Conservation (phyloP, 2,113 vertebrate species). For the Chaetodon trifascialis region DNA sequence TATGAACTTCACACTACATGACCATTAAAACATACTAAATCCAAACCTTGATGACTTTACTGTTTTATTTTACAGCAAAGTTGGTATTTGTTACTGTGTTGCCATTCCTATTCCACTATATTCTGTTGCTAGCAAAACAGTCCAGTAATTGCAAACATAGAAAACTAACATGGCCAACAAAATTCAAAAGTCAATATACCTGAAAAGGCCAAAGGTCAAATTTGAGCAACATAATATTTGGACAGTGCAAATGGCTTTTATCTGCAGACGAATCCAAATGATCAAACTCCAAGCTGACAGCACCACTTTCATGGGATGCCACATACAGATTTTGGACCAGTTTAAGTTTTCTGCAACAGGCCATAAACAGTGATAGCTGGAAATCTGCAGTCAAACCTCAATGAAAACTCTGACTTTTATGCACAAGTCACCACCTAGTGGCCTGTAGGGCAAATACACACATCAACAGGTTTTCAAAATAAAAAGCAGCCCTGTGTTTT, state of each 20-base stretch:
- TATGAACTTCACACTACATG: neutral
- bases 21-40: conserved; percentile 15
- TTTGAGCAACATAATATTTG: neutral
- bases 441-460: neutral
- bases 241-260: conserved; percentile 25
- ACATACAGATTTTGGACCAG: neutral
- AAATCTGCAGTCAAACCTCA: neutral
- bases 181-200: neutral
- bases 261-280: conserved; percentile 7
- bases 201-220: neutral
- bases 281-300: neutral
- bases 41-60: too few species aligned
- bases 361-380: neutral
- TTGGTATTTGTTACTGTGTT: conserved; percentile 21
- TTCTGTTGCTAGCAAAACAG: neutral
- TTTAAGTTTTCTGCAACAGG: neutral
- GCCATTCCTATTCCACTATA: neutral
- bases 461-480: conserved; percentile 11
- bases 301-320: neutral
- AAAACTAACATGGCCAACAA: conserved; percentile 17
- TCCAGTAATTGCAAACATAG: neutral
- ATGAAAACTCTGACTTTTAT: neutral
- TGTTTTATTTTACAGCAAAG: neutral
- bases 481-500: conserved; percentile 46
- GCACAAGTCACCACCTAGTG: conserved; percentile 54